These are phyloP conservation scores for Chiroxiphia lanceolata DNA, from an alignment of 2,797 vertebrate genomes.

Conservation along the genomic window DNA sequence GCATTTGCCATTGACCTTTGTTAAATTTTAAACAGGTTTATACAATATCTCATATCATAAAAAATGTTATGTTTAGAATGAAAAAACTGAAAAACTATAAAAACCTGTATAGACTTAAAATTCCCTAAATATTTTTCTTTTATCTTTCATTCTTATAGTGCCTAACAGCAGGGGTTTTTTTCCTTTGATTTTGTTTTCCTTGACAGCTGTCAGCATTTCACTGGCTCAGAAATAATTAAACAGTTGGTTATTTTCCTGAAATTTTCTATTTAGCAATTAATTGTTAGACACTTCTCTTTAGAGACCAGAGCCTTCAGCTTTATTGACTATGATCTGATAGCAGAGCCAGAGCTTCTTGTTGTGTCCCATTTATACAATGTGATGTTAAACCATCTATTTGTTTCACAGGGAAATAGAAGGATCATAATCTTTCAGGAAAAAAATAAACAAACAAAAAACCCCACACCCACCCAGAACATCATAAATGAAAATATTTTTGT, in stretches of 20 bases:
- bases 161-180: background rate
- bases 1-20: background rate
- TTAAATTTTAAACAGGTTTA: background rate
- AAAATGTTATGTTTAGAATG: background rate
- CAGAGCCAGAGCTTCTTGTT: background rate
- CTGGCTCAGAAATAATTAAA: constrained; percentile 20
- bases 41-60: background rate
- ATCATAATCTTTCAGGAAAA: background rate
- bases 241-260: constrained; percentile 6
- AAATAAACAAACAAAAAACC: no score
- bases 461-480: background rate
- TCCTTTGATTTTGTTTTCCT: background rate
- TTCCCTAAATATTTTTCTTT: background rate
- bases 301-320: background rate
- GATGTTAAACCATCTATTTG: background rate
- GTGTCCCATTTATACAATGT: background rate
- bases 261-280: background rate
- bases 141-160: background rate
- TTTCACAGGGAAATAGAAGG: background rate
- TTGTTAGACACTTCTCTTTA: background rate
- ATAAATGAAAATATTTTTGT: background rate
- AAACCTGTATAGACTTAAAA: background rate
- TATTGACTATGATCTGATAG: background rate
- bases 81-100: background rate
- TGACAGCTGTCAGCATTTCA: constrained; percentile 32